phyloP scores from a whole-genome alignment of 1,140 invertebrate species.

The Drosophila repleta region DNA sequence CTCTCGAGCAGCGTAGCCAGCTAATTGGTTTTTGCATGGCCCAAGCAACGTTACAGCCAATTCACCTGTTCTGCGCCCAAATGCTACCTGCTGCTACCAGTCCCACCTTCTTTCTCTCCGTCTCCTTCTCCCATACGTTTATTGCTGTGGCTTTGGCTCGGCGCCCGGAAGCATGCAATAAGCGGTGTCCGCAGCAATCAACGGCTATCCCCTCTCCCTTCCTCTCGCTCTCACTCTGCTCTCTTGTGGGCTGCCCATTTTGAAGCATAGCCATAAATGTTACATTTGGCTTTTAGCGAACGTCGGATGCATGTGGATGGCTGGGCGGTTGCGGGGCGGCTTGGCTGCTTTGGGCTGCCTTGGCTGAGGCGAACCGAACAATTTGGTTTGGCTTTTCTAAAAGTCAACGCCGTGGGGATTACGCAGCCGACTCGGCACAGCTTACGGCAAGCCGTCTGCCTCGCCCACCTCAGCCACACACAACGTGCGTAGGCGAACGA shows the following conservation, averaged over 20 bases:
- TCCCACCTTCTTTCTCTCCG: neutral
- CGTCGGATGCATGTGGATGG: conserved; percentile 9
- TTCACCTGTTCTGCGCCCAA: conserved; percentile 41
- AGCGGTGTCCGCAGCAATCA: conserved; percentile 72
- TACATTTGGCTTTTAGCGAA: conserved; percentile 69
- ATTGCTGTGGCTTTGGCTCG: conserved; percentile 45
- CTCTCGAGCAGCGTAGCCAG: conserved; percentile 16
- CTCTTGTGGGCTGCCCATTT: conserved; percentile 47
- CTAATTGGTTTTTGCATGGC: conserved; percentile 57
- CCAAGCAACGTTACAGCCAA: conserved; percentile 25
- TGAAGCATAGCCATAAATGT: conserved; percentile 73
- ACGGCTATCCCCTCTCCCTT: conserved; percentile 40
- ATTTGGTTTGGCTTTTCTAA: conserved; percentile 70
- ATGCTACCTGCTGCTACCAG: conserved; percentile 22
- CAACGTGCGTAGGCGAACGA: neutral
- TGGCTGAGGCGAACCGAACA: conserved; percentile 61
- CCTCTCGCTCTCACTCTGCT: neutral
- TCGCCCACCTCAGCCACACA: neutral
- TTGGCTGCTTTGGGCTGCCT: no score
- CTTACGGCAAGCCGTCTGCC: conserved; percentile 20
- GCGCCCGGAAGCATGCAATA: conserved; percentile 64
- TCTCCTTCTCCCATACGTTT: conserved; percentile 16
- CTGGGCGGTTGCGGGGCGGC: neutral
- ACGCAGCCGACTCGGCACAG: conserved; percentile 27
- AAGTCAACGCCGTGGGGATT: conserved; percentile 44